A percentile compares a stretch with the other conserved stretches of the same genome.
Conservation (phyloP, 2,888 invertebrate genomes). For the Rhopalosiphum nymphaeae region DNA sequence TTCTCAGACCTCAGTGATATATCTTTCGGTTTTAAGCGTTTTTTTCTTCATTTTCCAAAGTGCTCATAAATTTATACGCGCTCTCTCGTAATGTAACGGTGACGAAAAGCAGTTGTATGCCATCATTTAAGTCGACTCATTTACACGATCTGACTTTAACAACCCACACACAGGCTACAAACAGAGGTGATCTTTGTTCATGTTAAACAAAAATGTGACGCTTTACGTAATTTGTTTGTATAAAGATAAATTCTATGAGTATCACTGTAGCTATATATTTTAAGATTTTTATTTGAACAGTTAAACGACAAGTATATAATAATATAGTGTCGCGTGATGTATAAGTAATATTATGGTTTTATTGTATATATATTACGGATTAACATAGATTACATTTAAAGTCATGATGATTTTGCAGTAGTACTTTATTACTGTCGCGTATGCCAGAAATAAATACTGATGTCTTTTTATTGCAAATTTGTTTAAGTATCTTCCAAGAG, state of each 20-base stretch:
- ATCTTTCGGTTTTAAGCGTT: neutral
- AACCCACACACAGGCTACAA: neutral
- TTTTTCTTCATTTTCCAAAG: constrained; percentile 28
- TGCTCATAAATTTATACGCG: constrained; percentile 29
- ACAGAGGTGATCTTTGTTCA: constrained; percentile 12
- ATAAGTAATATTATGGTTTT: neutral
- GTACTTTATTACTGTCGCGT: neutral
- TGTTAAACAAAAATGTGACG: neutral
- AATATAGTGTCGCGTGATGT: neutral
- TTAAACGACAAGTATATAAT: neutral
- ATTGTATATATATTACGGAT: neutral
- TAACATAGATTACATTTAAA: neutral
- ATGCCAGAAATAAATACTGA: neutral
- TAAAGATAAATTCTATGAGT: neutral
- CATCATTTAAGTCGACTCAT: constrained; percentile 24
- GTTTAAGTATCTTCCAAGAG: neutral
- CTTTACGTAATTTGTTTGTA: neutral
- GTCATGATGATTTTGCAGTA: neutral
- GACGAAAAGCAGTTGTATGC: constrained; percentile 33
- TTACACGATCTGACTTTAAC: constrained; percentile 26
- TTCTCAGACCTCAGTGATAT: neutral
- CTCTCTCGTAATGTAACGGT: neutral
- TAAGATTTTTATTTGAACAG: neutral
- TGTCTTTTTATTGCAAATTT: neutral
- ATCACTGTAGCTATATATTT: neutral